Evolutionary conservation across 2,113 vertebrate genomes (phyloP).

Genomic region (Ornithorhynchus anatinus): DNA sequence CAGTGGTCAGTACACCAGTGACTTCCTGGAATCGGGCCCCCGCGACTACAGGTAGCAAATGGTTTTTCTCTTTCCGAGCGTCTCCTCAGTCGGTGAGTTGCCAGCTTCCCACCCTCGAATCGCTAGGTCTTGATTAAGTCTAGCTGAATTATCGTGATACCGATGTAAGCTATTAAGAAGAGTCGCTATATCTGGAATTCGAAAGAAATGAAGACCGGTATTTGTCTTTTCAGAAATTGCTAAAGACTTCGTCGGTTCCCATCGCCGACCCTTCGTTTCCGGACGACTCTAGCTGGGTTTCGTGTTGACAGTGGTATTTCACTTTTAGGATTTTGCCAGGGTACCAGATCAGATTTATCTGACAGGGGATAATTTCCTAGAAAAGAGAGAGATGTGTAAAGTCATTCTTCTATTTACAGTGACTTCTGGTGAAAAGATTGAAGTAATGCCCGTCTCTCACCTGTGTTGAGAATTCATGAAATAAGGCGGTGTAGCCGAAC

Average conservation of each 20-base stretch:
- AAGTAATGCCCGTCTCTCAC: conserved; percentile 22
- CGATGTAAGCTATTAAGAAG: background rate
- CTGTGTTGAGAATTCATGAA: conserved; percentile 70
- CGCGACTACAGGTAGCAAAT: background rate
- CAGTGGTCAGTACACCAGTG: background rate
- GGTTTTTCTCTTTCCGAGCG: too few species aligned
- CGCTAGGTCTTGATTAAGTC: background rate
- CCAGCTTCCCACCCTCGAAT: background rate
- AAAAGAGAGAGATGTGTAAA: conserved; percentile 17
- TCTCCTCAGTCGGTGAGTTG: background rate
- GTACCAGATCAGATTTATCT: conserved; percentile 67
- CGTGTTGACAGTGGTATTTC: conserved; percentile 61
- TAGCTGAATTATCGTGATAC: background rate
- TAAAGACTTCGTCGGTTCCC: background rate
- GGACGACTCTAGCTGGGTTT: conserved; percentile 33
- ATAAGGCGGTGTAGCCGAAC: conserved; percentile 65
- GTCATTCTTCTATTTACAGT: background rate
- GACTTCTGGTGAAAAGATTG: background rate
- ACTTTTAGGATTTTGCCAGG: conserved; percentile 47
- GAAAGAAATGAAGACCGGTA: rapidly evolving
- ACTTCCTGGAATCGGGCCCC: background rate
- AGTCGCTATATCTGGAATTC: background rate
- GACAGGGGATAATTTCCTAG: conserved; percentile 70
- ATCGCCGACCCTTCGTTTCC: conserved; percentile 44
- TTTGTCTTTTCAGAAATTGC: conserved; percentile 14